Percentiles rank a stretch among this genome's conserved stretches.
Evolutionary conservation across 2,113 vertebrate species (phyloP).

Genomic region (Hipposideros armiger): DNA sequence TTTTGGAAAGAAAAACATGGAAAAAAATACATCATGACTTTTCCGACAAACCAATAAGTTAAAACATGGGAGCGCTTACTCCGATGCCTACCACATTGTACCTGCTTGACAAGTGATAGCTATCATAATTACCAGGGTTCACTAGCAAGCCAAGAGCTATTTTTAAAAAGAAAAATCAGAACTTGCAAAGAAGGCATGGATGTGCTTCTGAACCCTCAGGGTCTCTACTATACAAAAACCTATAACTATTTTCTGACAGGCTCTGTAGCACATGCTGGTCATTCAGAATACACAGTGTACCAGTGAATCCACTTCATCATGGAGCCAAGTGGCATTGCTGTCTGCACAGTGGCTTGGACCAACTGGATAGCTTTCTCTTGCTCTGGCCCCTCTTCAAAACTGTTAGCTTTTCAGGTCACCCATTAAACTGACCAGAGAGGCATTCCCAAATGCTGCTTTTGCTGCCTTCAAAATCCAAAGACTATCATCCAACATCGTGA

Average conservation of each 20-base stretch:
- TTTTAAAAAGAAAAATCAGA: constrained; percentile 18
- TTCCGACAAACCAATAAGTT: background rate
- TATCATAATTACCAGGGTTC: background rate
- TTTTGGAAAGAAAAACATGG: too few species aligned
- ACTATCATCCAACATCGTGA: background rate
- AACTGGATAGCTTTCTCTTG: background rate
- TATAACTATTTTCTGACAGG: background rate
- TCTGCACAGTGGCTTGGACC: background rate
- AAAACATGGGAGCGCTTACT: background rate
- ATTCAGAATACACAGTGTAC: background rate
- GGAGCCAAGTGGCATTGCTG: background rate
- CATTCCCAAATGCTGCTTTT: constrained; percentile 34
- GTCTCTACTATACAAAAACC: background rate
- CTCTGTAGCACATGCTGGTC: background rate
- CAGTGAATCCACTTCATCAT: background rate
- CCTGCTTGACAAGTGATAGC: background rate
- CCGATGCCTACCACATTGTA: background rate
- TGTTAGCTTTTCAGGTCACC: constrained; percentile 4
- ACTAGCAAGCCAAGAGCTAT: constrained; percentile 8
- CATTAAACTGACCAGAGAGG: background rate
- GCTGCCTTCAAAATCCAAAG: background rate
- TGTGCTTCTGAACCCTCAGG: background rate
- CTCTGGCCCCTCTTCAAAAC: constrained; percentile 14
- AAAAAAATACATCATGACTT: too few species aligned
- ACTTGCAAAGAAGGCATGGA: background rate